Evolutionary conservation across 2,888 invertebrate species (phyloP), one percentile per base, ranked within the genome.

Genomic region (Drosophila phalerata): DNA sequence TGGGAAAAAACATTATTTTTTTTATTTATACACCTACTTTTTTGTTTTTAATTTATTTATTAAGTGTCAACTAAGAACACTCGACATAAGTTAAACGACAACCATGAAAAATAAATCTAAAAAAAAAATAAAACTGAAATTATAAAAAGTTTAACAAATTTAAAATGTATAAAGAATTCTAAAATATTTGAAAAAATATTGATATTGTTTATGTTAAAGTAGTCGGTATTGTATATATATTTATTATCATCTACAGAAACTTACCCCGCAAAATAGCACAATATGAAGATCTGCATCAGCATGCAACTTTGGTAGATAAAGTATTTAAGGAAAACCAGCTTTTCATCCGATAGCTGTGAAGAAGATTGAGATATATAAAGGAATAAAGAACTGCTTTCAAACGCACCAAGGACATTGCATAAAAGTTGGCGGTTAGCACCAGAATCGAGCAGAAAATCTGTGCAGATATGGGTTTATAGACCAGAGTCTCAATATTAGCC

Each of bases 371-470:
- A 19, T 8, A 9, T 56, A 15, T 8, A 25, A 3, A 15, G 19
- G 5, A 13, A 37, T 6, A 3, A 1, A 11, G 2, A 5, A 3
- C 11, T 11, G 1, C 0, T 11, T 17, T 2, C 9, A 6, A 10
- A 78, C 89, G 72, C 57, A 90, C 91, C 68, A 84, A 55, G 0
- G 91, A 90, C 55, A 91, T 76, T 25, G 82, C 79, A 77, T 90
- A 91, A 37, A 91, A 92, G 52, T 90, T 91, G 13, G 90, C 83
- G 0, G 90, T 86, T 11, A 92, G 49, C 0, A 91, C 91, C 19
- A 89, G 58, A 5, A 91, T 78, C 0, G 91, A 91, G 66, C 90
- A 89, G 3, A 85, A 82, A 10, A 91, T 82, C 55, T 91, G 92
- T 3, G 81, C 56, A 1, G 92, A 91, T 42, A 87, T 81, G 2